Evolutionary conservation across 2,888 invertebrate species (phyloP), one percentile per base, ranked within the genome.

Genomic region (Listrodromus nycthemerus): DNA sequence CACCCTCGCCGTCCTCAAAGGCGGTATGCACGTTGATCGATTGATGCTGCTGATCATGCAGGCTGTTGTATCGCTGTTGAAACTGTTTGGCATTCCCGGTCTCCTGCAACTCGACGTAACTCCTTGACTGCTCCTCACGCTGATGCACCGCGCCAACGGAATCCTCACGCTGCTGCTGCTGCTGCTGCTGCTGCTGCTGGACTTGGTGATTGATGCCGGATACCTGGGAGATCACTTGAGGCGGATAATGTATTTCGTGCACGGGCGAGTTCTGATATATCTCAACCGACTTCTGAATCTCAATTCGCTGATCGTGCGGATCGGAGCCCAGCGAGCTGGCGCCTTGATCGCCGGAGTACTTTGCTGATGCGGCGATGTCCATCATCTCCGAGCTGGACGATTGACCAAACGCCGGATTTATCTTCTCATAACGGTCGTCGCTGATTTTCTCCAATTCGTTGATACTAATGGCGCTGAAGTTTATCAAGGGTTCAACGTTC

Each of bases 271-370:
- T 90, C 70, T 92, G 91, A 83, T 91, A 93, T 55, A 93, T 75
- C 76, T 93, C 93, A 24, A 93, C 84, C 7, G 92, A 92, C 84
- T 92, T 93, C 81, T 93, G 92, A 76, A 93, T 91, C 85, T 93
- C 93, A 67, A 93, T 87, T 8, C 78, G 73, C 61, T 85, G 83
- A 83, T 87, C 86, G 48, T 48, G 75, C 69, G 80, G 24, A 50
- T 76, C 65, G 21, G 52, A 27, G 6, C 30, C 30, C 1, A 37
- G 24, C 21, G 16, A 52, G 33, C 71, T 37, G 27, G 6, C 37
- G 8, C 66, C 61, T 27, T 65, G 58, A 21, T 52, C 73, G 71
- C 80, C 37, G 58, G 16, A 30, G 55, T 8, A 65, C 65, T 45
- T 70, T 24, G 58, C 75, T 79, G 84, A 78, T 80, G 75, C 67